These are phyloP conservation scores for Leucophenga varia DNA, from an alignment of 1,140 invertebrate species.

Conservation along the genomic window DNA sequence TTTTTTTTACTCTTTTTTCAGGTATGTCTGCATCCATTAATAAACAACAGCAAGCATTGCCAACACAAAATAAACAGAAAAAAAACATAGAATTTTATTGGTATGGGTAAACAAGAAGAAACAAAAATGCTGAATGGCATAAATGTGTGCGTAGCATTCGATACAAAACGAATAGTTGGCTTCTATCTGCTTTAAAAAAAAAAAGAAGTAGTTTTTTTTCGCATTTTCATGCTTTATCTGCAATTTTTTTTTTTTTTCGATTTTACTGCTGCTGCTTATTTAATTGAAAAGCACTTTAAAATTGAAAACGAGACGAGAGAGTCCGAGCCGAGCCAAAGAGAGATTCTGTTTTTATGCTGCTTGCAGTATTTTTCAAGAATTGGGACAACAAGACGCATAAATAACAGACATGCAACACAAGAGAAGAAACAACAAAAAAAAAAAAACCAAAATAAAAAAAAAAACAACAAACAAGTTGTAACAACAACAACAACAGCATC, in stretches of 20 bases:
- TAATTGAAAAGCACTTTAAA: conserved; percentile 7
- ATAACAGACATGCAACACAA: conserved; percentile 42
- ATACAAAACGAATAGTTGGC: too few relatives aligned
- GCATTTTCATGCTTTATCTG: conserved; percentile 25
- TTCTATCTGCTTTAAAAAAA: too few relatives aligned
- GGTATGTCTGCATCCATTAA: too few relatives aligned
- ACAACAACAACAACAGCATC: conserved; percentile 8
- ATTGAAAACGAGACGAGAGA: conserved; percentile 16
- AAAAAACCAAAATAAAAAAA: conserved; percentile 13
- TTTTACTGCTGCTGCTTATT: neutral
- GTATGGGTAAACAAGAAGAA: too few relatives aligned
- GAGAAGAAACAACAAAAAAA: conserved; percentile 13
- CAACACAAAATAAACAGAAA: too few relatives aligned
- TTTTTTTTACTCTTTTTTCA: too few relatives aligned
- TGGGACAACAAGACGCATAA: conserved; percentile 50
- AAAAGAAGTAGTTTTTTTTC: too few relatives aligned
- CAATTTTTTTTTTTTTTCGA: neutral
- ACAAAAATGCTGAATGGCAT: too few relatives aligned
- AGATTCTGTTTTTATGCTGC: conserved; percentile 10
- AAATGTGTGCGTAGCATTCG: too few relatives aligned
- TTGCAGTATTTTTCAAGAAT: conserved; percentile 43
- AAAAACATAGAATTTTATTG: too few relatives aligned
- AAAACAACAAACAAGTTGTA: conserved; percentile 28
- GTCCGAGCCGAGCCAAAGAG: neutral
- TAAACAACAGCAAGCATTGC: too few relatives aligned